phyloP scores from a whole-genome alignment of 2,113 vertebrate genomes.

The Nyctereutes procyonoides region DNA sequence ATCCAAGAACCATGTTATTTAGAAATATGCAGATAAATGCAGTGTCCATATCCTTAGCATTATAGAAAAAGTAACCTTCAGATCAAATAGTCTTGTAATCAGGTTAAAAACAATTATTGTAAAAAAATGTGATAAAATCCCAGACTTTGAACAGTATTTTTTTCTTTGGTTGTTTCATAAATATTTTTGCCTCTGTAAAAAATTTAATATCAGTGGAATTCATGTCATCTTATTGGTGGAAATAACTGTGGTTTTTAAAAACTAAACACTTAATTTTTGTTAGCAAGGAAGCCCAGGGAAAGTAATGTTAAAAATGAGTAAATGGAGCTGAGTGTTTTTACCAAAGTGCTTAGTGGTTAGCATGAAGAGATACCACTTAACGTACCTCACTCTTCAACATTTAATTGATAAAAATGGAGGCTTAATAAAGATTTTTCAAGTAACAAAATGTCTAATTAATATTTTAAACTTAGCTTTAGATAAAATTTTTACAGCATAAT shows the following conservation, averaged over 20 bases:
- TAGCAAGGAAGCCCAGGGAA: constrained; percentile 26
- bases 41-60: not conserved
- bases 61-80: constrained; percentile 31
- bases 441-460: not conserved
- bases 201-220: not conserved
- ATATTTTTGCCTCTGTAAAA: constrained; percentile 59
- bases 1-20: constrained; percentile 29
- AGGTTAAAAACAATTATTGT: constrained; percentile 35
- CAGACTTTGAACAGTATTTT: not conserved
- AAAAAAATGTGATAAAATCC: not conserved
- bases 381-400: constrained; percentile 28
- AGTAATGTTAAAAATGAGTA: constrained; percentile 43
- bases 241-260: constrained; percentile 56
- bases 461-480: constrained; percentile 49
- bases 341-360: not conserved
- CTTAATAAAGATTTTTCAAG: constrained; percentile 39
- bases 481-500: constrained; percentile 32
- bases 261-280: constrained; percentile 47
- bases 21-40: constrained; percentile 14
- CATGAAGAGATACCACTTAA: constrained; percentile 12
- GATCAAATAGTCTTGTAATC: constrained; percentile 39
- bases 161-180: constrained; percentile 58
- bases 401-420: constrained; percentile 25
- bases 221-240: constrained; percentile 12
- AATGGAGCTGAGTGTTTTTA: constrained; percentile 40